Conservation (phyloP, 2,113 vertebrate species). For the Notarius lentiginosus region DNA sequence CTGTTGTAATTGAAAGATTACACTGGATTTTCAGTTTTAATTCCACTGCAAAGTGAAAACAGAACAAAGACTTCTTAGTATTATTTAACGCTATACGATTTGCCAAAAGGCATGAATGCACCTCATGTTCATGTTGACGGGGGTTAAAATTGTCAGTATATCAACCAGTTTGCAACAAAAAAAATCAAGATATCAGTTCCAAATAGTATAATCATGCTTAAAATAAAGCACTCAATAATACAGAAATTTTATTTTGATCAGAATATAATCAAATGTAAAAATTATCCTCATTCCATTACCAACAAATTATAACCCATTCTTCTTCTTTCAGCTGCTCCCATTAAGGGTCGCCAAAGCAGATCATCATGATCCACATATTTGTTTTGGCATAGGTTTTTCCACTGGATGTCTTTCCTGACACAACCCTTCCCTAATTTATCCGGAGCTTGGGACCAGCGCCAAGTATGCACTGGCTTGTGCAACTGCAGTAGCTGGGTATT, state of each 20-base stretch:
- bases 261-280: background rate
- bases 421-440: too few species aligned
- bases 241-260: background rate
- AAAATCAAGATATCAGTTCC: background rate
- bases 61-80: background rate
- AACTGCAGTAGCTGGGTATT: too few species aligned
- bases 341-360: too few species aligned
- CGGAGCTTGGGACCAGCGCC: too few species aligned
- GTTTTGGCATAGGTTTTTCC: too few species aligned
- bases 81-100: too few species aligned
- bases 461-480: too few species aligned
- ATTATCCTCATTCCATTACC: background rate
- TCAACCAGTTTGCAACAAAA: background rate
- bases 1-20: background rate
- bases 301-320: background rate
- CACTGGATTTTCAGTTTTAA: background rate
- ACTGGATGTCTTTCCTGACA: too few species aligned
- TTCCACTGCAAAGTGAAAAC: background rate
- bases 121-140: background rate
- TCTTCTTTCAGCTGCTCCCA: too few species aligned
- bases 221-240: background rate
- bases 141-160: background rate
- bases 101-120: background rate
- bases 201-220: background rate
- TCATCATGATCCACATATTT: too few species aligned